Base-by-base conservation (phyloP, 2,113 vertebrate species). In the Nibea coibor region DNA sequence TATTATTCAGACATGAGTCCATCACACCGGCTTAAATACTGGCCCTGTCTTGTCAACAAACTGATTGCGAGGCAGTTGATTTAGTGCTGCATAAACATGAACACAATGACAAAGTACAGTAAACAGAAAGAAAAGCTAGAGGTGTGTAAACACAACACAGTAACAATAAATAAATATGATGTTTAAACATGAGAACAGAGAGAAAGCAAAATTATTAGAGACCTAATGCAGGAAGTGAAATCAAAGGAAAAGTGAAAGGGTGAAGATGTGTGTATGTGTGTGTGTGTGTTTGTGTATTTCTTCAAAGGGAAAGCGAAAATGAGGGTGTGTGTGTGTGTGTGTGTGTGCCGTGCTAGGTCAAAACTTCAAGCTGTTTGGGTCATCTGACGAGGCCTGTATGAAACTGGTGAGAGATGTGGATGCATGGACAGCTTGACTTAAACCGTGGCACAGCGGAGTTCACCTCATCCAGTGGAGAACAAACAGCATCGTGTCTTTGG, bases 261-360 rank as follows among this genome's bases (percentile, higher is more conserved):
- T 53, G 81, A 59, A 16, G 24, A 47, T 9, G 28, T 7, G 0
- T 72, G 62, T 70, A 19, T 86, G 62, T 71, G 26, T 62, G 20
- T 8, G 26, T 7, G 0, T 72, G 67, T 48, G 66, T 71, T 24
- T 87, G 62, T 74, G 35, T 62, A 24, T 62, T 67, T 80, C 78
- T 87, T 89, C 75, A 88, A 87, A 89, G 83, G 72, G 69, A 69
- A 80, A 78, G 20, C 28, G 14, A 57, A 80, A 81, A 79, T 61
- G 65, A 70, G 77, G 22, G 19, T 31, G 31, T 31, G 31, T 35
- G 31, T 35, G 31, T 35, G 31, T 35, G 22, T 74, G 45, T 22
- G 70, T 80, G 72, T 45, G 63, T 6, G 54, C 42, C 19, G 2
- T 24, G 56, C 22, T 72, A 47, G 81, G 51, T 61, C 56, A 63